Evolutionary conservation across 2,888 invertebrate genomes (phyloP).

Genomic region (Protodeltote pygarga): DNA sequence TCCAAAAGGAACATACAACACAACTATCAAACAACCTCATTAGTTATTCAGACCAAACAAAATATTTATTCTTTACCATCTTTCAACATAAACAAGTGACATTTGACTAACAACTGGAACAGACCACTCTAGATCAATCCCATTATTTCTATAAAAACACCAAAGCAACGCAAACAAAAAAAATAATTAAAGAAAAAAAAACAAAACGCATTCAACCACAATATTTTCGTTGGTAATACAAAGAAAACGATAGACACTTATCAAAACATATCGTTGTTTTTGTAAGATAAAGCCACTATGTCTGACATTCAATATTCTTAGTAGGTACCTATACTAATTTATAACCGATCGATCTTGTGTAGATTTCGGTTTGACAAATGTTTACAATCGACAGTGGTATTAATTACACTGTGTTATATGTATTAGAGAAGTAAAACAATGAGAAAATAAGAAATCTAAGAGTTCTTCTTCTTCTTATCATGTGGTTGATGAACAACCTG

Average conservation of each 20-base stretch:
- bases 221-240: conserved; percentile 41
- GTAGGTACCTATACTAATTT: too few species aligned
- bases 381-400: conserved; percentile 38
- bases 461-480: too few species aligned
- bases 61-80: conserved; percentile 17
- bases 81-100: conserved; percentile 20
- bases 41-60: neutral
- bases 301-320: conserved; percentile 43
- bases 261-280: conserved; percentile 55
- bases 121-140: conserved; percentile 11
- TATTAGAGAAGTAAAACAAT: conserved; percentile 8
- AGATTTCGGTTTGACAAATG: conserved; percentile 25
- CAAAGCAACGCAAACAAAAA: conserved; percentile 21
- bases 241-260: conserved; percentile 47
- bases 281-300: conserved; percentile 42
- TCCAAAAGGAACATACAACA: too few species aligned
- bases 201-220: conserved; percentile 24
- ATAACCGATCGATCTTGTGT: conserved; percentile 10
- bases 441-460: too few species aligned
- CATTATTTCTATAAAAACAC: conserved; percentile 13
- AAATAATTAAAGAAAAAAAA: conserved; percentile 30
- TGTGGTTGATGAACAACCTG: too few species aligned
- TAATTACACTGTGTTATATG: conserved; percentile 31
- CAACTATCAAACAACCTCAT: too few species aligned
- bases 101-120: conserved; percentile 19